Conservation (phyloP, 2,888 invertebrate genomes). For the Pandemis heparana region DNA sequence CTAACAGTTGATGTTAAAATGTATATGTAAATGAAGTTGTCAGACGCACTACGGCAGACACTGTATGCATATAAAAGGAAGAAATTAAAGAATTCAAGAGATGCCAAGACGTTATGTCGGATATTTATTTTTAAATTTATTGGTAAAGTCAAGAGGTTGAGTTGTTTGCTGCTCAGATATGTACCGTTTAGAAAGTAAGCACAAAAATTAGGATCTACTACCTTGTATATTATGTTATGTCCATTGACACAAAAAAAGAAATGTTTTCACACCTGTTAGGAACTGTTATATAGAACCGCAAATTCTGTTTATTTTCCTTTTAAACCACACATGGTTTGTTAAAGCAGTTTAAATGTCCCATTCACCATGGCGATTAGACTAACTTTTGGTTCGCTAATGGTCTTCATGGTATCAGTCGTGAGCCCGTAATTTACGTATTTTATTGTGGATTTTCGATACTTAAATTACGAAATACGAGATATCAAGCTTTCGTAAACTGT, state of each 20-base stretch:
- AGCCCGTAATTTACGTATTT: slow-evolving; percentile 20
- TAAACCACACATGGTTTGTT: slow-evolving; percentile 21
- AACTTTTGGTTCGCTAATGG: slow-evolving; percentile 14
- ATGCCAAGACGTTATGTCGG: slow-evolving; percentile 51
- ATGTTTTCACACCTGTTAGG: slow-evolving; percentile 8
- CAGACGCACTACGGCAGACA: slow-evolving; percentile 50
- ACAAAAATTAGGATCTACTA: slow-evolving; percentile 50
- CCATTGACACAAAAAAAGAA: slow-evolving; percentile 12
- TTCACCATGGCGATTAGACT: slow-evolving; percentile 13
- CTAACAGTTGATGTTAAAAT: slow-evolving; percentile 37
- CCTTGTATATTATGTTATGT: slow-evolving; percentile 9
- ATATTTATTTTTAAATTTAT: slow-evolving; percentile 50
- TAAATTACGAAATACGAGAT: slow-evolving; percentile 1
- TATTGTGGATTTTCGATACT: slow-evolving; percentile 13
- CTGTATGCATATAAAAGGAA: slow-evolving; percentile 51
- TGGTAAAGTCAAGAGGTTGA: slow-evolving; percentile 50
- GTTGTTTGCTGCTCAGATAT: slow-evolving; percentile 43
- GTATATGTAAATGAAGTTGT: slow-evolving; percentile 58
- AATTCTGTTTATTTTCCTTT: slow-evolving; percentile 13
- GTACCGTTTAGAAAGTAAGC: slow-evolving; percentile 53
- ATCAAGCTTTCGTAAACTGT: neutral
- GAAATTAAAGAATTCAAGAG: slow-evolving; percentile 49
- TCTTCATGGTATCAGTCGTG: slow-evolving; percentile 6
- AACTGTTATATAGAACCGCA: slow-evolving; percentile 23
- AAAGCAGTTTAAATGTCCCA: slow-evolving; percentile 7